Percentiles rank a stretch among this genome's conserved stretches.
These are phyloP conservation scores for Caerostris darwini DNA, from an alignment of 1,140 invertebrate genomes.

Conservation along the genomic window DNA sequence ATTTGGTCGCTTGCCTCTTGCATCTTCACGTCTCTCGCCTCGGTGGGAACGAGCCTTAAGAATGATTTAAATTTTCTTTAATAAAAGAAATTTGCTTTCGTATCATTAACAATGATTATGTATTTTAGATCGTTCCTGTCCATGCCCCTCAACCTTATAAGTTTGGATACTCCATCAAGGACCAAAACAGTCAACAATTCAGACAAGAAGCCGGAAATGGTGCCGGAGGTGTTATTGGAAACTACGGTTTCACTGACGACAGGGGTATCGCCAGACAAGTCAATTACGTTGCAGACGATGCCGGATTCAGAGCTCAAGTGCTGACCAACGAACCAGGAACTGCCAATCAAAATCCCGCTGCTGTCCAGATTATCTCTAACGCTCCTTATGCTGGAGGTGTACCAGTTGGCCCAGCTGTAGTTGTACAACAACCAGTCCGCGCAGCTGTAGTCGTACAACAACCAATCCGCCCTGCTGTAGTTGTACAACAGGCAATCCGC, in stretches of 20 bases:
- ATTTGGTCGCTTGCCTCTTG: too few relatives aligned
- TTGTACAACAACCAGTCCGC: too few relatives aligned
- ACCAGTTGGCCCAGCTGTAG: too few relatives aligned
- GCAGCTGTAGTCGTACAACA: too few relatives aligned
- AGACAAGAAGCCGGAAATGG: not conserved
- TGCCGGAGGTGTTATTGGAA: not conserved
- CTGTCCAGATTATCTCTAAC: slow-evolving; percentile 63
- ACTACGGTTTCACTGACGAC: slow-evolving; percentile 48
- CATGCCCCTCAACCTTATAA: not conserved
- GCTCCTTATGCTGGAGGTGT: not conserved
- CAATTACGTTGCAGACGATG: slow-evolving; percentile 47
- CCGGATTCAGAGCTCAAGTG: slow-evolving; percentile 53
- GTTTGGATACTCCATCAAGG: slow-evolving; percentile 33
- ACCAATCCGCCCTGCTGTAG: too few relatives aligned
- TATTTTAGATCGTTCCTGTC: too few relatives aligned
- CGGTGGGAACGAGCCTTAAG: too few relatives aligned
- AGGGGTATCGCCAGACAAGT: slow-evolving; percentile 57
- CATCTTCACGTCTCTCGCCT: too few relatives aligned
- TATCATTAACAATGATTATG: too few relatives aligned
- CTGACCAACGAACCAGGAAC: slow-evolving; percentile 71
- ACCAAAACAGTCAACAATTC: not conserved
- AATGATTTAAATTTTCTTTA: too few relatives aligned
- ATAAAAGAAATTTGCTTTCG: too few relatives aligned
- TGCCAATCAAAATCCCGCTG: not conserved
- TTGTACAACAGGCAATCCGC: too few relatives aligned